These are phyloP conservation scores for Delphinapterus leucas DNA, from an alignment of 2,113 vertebrate species.

Conservation along the genomic window DNA sequence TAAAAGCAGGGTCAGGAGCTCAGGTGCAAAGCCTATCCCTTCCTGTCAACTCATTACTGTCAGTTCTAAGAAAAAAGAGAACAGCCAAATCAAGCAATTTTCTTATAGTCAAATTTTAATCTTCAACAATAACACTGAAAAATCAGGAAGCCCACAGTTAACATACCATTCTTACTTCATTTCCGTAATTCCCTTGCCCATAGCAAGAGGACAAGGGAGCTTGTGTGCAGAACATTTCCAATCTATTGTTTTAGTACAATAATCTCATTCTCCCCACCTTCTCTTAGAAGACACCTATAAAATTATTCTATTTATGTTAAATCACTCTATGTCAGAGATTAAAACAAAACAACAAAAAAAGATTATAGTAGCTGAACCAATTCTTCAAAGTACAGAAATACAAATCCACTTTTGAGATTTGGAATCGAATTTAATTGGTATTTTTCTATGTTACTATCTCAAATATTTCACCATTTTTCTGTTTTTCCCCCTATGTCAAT, in stretches of 20 bases:
- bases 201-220: background rate
- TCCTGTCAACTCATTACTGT: background rate
- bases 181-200: slow-evolving; percentile 52
- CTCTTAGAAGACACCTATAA: slow-evolving; percentile 42
- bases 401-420: slow-evolving; percentile 20
- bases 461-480: slow-evolving; percentile 21
- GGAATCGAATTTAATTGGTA: slow-evolving; percentile 52
- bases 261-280: background rate
- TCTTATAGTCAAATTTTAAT: slow-evolving; percentile 71
- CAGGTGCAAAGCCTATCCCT: background rate
- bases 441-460: slow-evolving; percentile 58
- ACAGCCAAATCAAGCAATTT: slow-evolving; percentile 38
- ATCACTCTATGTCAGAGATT: slow-evolving; percentile 66
- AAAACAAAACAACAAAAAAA: background rate
- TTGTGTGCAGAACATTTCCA: slow-evolving; percentile 8
- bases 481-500: background rate
- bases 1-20: background rate
- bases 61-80: background rate
- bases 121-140: slow-evolving; percentile 39
- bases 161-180: slow-evolving; percentile 27
- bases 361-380: slow-evolving; percentile 43
- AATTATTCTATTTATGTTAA: slow-evolving; percentile 73
- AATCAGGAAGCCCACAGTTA: slow-evolving; percentile 52
- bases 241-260: slow-evolving; percentile 41
- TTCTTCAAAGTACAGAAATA: slow-evolving; percentile 34